Base-by-base conservation (phyloP, 2,888 invertebrate species). In the Philaethria dido region DNA sequence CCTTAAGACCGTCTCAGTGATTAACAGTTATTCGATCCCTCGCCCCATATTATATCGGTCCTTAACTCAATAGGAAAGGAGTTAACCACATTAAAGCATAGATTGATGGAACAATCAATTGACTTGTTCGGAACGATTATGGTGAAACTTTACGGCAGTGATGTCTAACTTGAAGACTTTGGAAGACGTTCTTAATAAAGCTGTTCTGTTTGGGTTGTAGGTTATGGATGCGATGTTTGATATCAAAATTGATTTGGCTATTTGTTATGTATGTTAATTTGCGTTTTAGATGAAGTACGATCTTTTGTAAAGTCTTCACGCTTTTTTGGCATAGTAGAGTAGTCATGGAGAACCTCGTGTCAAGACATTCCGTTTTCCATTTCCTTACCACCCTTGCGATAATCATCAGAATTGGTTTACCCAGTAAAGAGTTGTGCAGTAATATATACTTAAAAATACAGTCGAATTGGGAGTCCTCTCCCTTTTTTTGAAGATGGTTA, bases 11-110 rank as follows among this genome's bases (percentile, higher is more conserved):
- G 74, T 81, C 81, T 77, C 76, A 74, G 78, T 82, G 82, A 85
- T 85, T 85, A 85, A 81, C 81, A 75, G 60, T 60, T 60, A 66
- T 69, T 62, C 60, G 74, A 74, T 76, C 69, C 75, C 68, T 75
- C 74, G 68, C 64, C 74, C 78, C 72, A 77, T 77, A 65, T 68
- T 63, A 73, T 75, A 72, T 74, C 65, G 72, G 69, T 52, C 72
- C 70, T 78, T 78, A 79, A 80, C 79, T 75, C 80, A 78, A 72
- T 77, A 80, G 75, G 73, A 78, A 74, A 79, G 79, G 76, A 72
- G 78, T 80, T 77, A 80, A 77, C 72, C 77, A 75, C 73, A 77
- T 77, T 76, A 77, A 79, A 75, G 66, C 69, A 61, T 66, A 68
- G 63, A 71, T 71, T 70, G 72, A 70, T 72, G 68, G 65, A 72